Evolutionary conservation across 1,140 invertebrate species (phyloP), one percentile per base, ranked within the genome.

Genomic region (Leptopilina clavipes): DNA sequence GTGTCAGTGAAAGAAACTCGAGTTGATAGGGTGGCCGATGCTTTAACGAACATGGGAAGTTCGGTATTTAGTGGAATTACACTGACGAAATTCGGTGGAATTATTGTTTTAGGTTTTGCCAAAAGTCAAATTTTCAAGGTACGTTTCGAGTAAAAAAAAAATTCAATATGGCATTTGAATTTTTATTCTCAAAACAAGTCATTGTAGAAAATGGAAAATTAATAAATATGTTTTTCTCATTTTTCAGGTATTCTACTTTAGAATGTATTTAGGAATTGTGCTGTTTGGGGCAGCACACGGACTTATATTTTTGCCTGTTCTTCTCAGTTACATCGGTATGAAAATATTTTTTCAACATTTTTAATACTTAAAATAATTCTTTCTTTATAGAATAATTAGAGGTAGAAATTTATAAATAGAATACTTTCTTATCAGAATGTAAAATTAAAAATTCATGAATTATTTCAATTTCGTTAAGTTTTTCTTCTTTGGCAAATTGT

Each of bases 221-320:
- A 0, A 52, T 37, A 43, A 31, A 5, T 59, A 56, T 59, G 48
- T 43, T 43, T 74, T 74, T 73, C 25, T 77, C 73, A 44, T 77
- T 80, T 81, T 89, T 65, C 91, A 96, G 92, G 96, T 99, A 83
- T 99, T 98, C 90, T 99, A 99, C 92, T 99, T 99, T 92, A 93
- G 97, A 81, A 99, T 99, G 98, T 99, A 99, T 90, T 91, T 99
- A 83, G 96, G 97, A 71, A 99, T 99, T 83, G 98, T 99, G 43
- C 81, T 99, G 54, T 96, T 98, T 88, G 98, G 98, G 48, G 97
- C 98, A n/a, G 93, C 96, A 5, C 98, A 99, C 91, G 98, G 98
- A 31, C 93, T 99, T 65, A 94, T 99, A 83, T 98, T 99, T 92
- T 91, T 99, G 80, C 98, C 98, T 54, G 98, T 99, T 45, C 92